Evolutionary conservation across 2,888 invertebrate species (phyloP), one percentile per base, ranked within the genome.

Genomic region (Sinodicranocentrus sp.): DNA sequence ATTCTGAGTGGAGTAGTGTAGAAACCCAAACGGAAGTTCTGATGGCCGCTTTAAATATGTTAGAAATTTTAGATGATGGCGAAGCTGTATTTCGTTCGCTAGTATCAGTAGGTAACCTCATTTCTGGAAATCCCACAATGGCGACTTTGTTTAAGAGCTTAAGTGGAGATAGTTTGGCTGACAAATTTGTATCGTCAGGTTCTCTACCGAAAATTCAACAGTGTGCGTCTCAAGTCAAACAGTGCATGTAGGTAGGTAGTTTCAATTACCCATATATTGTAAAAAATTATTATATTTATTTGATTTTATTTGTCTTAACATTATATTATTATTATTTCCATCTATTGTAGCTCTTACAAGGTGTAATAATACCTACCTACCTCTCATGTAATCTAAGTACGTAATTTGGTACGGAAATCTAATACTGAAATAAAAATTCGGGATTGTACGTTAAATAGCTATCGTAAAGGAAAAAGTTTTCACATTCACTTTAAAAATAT

Each of bases 1-100:
- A 94, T 67, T 91, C 91, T 0, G 92, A 90, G 85, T 90, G 94
- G 61, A 92, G 92, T 0, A 95, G 95, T 88, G 91, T 93, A 1
- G 96, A 96, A 90, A 95, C 96, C 0, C 93, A 94, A 80, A 96
- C 94, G 91, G 93, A 97, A 89, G 91, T 93, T 25, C 92, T 97
- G 19, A 95, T 97, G 19, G 94, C 94, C 0, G 91, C 96, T 33
- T 96, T 96, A 63, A 77, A 71, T 33, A 96, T 96, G 0, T 90
- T 96, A 17, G 88, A 92, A 57, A 26, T 86, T 17, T 54, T 87
- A 19, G 84, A 85, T 3, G 88, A 88, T 15, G 73, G 80, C 2
- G 88, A 88, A 86, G 88, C 87, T 5, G 65, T 84, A 2, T 88
- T 85, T 73, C 85, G 88, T 44, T 65, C 85, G 5, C 73, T 88